Percentiles rank a stretch among this genome's conserved stretches.
Conservation (phyloP, 2,113 vertebrate genomes). For the Oxyruncus cristatus region DNA sequence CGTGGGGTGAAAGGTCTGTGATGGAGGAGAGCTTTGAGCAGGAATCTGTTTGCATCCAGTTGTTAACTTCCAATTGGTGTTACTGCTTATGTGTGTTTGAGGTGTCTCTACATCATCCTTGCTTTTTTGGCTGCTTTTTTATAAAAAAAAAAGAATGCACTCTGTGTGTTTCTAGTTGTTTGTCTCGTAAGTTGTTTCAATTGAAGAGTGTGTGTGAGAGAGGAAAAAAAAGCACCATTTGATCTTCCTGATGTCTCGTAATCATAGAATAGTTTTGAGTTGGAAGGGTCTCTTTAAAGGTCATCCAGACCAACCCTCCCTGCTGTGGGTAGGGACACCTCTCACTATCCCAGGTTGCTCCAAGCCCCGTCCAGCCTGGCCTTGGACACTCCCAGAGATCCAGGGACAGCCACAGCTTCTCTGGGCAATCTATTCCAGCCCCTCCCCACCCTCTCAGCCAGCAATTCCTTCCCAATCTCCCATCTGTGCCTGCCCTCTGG, state of each 20-base stretch:
- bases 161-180: background rate
- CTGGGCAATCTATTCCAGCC: background rate
- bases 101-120: background rate
- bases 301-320: too few relatives aligned
- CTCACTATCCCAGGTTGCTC: background rate
- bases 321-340: background rate
- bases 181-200: background rate
- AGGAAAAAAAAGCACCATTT: rapidly evolving
- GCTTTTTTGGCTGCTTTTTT: background rate
- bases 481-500: too few relatives aligned
- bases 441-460: background rate
- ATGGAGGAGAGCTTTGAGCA: background rate
- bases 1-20: background rate
- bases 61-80: background rate
- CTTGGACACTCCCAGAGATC: background rate
- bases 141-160: background rate
- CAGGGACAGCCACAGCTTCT: background rate
- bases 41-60: background rate
- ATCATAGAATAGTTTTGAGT: background rate
- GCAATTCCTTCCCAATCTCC: too few relatives aligned
- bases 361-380: rapidly evolving
- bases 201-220: background rate
- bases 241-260: background rate
- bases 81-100: background rate
- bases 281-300: background rate